Evolutionary conservation across 2,888 invertebrate species (phyloP).

Genomic region (Hoplodrina blanda): DNA sequence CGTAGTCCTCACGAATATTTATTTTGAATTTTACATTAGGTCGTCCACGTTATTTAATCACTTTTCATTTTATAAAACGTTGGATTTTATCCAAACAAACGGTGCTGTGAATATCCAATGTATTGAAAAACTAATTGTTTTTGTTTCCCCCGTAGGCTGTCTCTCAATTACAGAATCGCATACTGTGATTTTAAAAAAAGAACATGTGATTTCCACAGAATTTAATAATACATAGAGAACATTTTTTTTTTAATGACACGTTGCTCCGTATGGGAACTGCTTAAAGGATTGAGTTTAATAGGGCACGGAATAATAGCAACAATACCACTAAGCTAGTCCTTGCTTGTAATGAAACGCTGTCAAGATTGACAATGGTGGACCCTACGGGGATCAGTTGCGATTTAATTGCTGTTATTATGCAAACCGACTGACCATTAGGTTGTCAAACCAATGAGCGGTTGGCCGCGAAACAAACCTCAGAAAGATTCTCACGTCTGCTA

Average conservation of each 20-base stretch:
- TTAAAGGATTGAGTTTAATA: constrained; percentile 35
- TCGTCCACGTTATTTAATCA: constrained; percentile 24
- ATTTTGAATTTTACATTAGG: constrained; percentile 3
- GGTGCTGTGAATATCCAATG: constrained; percentile 45
- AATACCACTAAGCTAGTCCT: constrained; percentile 52
- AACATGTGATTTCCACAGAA: constrained; percentile 6
- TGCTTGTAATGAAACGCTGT: constrained; percentile 70
- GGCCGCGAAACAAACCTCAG: constrained; percentile 57
- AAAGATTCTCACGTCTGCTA: constrained; percentile 71
- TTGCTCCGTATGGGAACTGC: constrained; percentile 32
- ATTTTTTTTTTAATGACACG: constrained; percentile 29
- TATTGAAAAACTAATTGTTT: constrained; percentile 48
- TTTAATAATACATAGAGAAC: constrained; percentile 31
- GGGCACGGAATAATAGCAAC: constrained; percentile 53
- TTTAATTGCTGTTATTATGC: constrained; percentile 84
- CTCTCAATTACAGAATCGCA: constrained; percentile 24
- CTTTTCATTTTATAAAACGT: constrained; percentile 37
- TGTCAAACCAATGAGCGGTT: constrained; percentile 70
- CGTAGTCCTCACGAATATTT: constrained; percentile 10
- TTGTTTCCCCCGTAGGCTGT: constrained; percentile 28
- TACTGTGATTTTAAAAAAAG: constrained; percentile 1
- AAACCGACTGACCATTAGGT: constrained; percentile 74
- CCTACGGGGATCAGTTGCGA: constrained; percentile 69
- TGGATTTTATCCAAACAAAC: constrained; percentile 55
- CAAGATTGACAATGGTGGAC: constrained; percentile 70